Evolutionary conservation across 2,113 vertebrate species (phyloP), one percentile per base, ranked within the genome.

Genomic region (Cynopterus brachyotis): DNA sequence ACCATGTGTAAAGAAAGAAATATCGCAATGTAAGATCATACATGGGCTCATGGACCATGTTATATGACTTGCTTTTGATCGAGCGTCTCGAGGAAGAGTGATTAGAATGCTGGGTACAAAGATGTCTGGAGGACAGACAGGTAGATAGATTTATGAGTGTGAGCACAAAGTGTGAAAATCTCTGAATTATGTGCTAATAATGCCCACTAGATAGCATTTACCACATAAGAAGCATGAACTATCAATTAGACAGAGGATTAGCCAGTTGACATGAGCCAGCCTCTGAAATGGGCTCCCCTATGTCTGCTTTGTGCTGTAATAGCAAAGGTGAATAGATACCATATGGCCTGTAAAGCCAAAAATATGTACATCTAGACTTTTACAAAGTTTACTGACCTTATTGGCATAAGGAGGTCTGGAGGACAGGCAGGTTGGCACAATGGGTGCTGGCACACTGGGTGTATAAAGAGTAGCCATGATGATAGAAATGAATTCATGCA

Each of bases 401-500:
- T 19, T 32, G 64, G 32, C 64, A 35, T 7, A 20, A 35, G 32
- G 16, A 35, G 64, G 64, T 17, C 64, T 67, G 64, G 13, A 67
- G 32, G 64, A 67, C 15, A 67, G 64, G 15, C 64, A 67, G n/a
- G 64, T 50, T 50, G 50, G 50, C 50, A 50, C 50, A 50, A 16
- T 50, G 50, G 7, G 47, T 13, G 13, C 60, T 35, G 57, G 8
- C 22, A 66, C 0, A 5, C 28, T 45, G 59, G 11, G 59, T n/a
- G 30, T 9, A 35, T 1, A 64, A 11, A 40, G 10, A 8, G 3
- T 30, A 59, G 28, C 8, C 0, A 4, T 17, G 55, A 26, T 26
- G 22, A 19, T 22, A 5, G 26, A 9, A 32, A 35, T 0, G 1
- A 59, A 32, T 19, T 69, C 6, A 9, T 26, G 6, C 9, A 10